Evolutionary conservation across 2,113 vertebrate species (phyloP), one percentile per base, ranked within the genome.

Genomic region (Cariama cristata): DNA sequence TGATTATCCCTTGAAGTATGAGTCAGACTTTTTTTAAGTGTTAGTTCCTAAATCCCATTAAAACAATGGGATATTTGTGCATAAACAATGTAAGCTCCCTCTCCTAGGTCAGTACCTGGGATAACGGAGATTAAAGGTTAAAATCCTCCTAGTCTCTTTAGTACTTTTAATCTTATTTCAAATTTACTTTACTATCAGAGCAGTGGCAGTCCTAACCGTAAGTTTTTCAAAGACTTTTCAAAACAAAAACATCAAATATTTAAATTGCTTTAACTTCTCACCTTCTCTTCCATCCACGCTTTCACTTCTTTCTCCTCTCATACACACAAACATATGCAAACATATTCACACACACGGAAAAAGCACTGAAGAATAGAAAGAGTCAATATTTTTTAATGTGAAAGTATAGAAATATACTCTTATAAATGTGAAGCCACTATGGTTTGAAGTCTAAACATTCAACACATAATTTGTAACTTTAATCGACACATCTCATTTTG

Each of bases 401-500:
- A 28, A 89, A 75, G 35, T 60, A 68, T 3, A 75, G 62, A 88
- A 87, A 81, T 88, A 83, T 38, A 59, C 59, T 92, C 49, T 93
- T 75, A 80, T 77, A 84, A 83, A 96, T 38, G 35, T 86, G 72
- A 97, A 97, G 45, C 44, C 84, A 91, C 80, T 38, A 45, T 84
- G 84, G 90, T 93, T 93, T 94, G 91, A 97, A 91, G 89, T 96
- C 94, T 95, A 96, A 97, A 93, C 91, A 96, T 94, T 95, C 95
- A 94, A 77, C 94, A 93, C 93, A 74, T 96, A 96, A 98, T 98
- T 95, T 96, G 79, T 97, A 86, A 96, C 97, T 98, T 98, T 97
- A 98, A 98, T 98, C 98, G 97, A 97, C 97, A 97, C 91, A 95
- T 97, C 96, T 96, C 94, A 97, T 98, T 96, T 98, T 93, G 96